Evolutionary conservation across 1,140 invertebrate species (phyloP).

Genomic region (Bombus turneri): DNA sequence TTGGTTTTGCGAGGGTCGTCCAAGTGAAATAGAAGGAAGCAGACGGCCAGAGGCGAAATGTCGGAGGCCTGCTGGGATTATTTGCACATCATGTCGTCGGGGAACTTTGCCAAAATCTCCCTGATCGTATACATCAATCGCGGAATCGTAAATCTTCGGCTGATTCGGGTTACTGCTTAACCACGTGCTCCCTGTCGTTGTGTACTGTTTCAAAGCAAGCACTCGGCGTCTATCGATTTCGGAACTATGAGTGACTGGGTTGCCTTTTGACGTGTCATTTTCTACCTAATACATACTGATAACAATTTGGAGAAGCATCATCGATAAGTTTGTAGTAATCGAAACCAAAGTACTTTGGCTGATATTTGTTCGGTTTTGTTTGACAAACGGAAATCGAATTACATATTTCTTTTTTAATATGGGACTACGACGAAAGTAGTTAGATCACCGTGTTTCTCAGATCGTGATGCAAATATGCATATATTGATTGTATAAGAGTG

Average conservation of each 20-base stretch:
- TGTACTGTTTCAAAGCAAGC: neutral
- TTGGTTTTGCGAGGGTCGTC: constrained; percentile 53
- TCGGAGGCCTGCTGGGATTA: constrained; percentile 50
- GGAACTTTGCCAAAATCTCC: constrained; percentile 37
- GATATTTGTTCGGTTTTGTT: neutral
- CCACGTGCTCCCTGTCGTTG: neutral
- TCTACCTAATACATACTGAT: neutral
- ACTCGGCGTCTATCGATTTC: neutral
- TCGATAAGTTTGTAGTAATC: neutral
- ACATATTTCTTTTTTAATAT: neutral
- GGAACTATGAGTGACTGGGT: neutral
- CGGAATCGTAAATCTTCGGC: constrained; percentile 21
- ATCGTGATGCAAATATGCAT: neutral
- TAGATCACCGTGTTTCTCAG: no score
- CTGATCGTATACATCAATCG: constrained; percentile 46
- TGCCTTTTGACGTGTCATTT: neutral
- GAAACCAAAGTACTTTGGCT: neutral
- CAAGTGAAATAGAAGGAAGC: constrained; percentile 35
- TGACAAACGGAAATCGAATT: neutral
- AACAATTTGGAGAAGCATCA: neutral
- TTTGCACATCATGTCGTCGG: constrained; percentile 53
- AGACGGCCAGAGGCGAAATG: constrained; percentile 38
- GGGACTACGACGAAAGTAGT: neutral
- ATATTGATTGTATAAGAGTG: neutral
- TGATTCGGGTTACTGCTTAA: neutral